Base-by-base conservation (phyloP, 2,888 invertebrate genomes). In the Bellardia pandia region DNA sequence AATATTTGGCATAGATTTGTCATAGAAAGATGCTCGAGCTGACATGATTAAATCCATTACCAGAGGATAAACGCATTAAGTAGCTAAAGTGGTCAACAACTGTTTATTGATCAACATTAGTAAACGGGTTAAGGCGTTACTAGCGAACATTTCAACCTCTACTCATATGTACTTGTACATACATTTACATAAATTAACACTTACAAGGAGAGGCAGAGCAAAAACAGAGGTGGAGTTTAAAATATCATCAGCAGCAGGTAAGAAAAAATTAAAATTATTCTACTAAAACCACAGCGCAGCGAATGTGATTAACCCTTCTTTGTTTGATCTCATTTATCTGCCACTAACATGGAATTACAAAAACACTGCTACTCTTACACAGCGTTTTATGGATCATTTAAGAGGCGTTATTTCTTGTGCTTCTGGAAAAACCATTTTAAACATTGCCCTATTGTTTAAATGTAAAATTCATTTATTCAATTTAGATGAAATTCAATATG, bases 81-180 rank as follows among this genome's bases (percentile, higher is more conserved):
- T 87, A 87, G 80, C 69, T 84, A 71, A 72, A 85, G 71, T 83
- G 83, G 81, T 77, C 85, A 88, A 88, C 86, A 86, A 89, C 79
- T 83, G 90, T 92, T 91, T 93, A 92, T 93, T 93, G 92, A 93
- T 92, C 93, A 93, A 93, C 92, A 93, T 92, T 93, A 92, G 92
- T 92, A 91, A 92, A 92, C 90, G 90, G 90, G 89, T 90, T 89
- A 90, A 89, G 90, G 88, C 64, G 86, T 88, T 88, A 42, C 74
- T 66, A 30, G n/a, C 30, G 13, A 64, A 69, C 72, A 48, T 76
- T 48, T 14, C 75, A n/a, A 78, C 68, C 66, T 37, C 37, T 23
- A 23, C 23, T 37, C 37, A 6, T 6, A 3, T 40, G 9, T 45
- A 11, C 45, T 11, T 3, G 9, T 37, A 13, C 14, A 60, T 33